Evolutionary conservation across 2,888 invertebrate species (phyloP), one percentile per base, ranked within the genome.

Genomic region (Chydorus sphaericus): DNA sequence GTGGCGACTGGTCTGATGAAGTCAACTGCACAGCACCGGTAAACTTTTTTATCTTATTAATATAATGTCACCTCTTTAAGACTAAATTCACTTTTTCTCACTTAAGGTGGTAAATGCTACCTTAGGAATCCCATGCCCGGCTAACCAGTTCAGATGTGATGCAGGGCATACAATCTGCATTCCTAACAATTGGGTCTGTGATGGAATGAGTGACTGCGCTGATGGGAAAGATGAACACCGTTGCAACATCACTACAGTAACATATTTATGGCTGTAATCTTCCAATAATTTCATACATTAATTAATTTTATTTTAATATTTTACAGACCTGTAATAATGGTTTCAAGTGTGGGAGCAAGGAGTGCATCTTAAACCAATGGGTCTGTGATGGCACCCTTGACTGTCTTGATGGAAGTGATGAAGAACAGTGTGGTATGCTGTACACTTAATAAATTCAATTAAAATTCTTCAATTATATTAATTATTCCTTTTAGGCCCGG

Each of bases 351-450:
- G 55, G 51, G 20, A n/a, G n/a, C n/a, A 60, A 61, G 52, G 23
- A 26, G 38, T 8, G n/a, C 38, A 44, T 4, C 28, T 4, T 39
- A 39, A 16, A 5, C 20, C 8, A 1, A n/a, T 14, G 16, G 16
- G 6, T 39, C 18, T 14, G n/a, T 33, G n/a, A 16, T 8, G 7
- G 75, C 0, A 65, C 66, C 0, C 72, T 76, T 53, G 83, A 88
- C 64, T 89, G 88, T 65, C 67, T 67, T 0, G 87, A 88, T 64
- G 77, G 77, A 11, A 81, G 81, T 0, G 88, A 89, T 64, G 88
- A 89, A 66, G 73, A 75, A 10, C 68, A 72, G 57, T 79, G 79
- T 64, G 70, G 75, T 74, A 68, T 69, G 70, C 69, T 48, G n/a
- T 5, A 50, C 16, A 38, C 18, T 29, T 2, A 26, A 4, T 23